Conservation (phyloP, 1,140 invertebrate species). For the Ctenoplectra terminalis region DNA sequence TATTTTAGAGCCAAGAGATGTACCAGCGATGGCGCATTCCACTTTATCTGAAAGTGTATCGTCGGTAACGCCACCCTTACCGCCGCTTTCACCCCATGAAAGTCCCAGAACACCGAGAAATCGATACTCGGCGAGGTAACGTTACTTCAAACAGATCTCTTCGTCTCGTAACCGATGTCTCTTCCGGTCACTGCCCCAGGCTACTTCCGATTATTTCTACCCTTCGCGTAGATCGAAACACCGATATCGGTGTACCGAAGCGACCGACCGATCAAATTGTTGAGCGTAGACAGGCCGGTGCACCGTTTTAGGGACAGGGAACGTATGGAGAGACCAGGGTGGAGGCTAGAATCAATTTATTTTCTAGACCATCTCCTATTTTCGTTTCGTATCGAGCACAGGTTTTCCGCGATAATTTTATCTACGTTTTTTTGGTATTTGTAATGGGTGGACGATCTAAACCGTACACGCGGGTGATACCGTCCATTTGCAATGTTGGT, state of each 20-base stretch:
- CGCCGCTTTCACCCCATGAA: conserved; percentile 88
- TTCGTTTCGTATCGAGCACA: background rate
- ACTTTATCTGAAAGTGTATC: conserved; percentile 87
- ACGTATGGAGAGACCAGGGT: background rate
- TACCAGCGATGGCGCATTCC: conserved; percentile 82
- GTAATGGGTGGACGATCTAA: no score
- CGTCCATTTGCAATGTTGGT: no score
- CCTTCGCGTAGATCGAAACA: conserved; percentile 35
- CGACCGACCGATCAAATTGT: conserved; percentile 21
- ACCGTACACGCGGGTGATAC: no score
- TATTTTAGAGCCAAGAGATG: conserved; percentile 87
- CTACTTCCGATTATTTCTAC: conserved; percentile 58
- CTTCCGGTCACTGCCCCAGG: conserved; percentile 54
- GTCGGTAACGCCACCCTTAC: conserved; percentile 89
- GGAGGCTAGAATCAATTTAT: background rate
- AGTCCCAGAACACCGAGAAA: conserved; percentile 81
- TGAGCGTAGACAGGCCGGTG: conserved; percentile 20
- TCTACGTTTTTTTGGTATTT: no score
- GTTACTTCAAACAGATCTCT: conserved; percentile 59
- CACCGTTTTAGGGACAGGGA: background rate
- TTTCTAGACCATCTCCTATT: background rate
- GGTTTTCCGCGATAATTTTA: background rate
- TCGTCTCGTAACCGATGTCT: conserved; percentile 55
- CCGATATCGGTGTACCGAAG: conserved; percentile 44
- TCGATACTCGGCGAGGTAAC: conserved; percentile 75